Percentiles rank a stretch among this genome's conserved stretches.
phyloP scores from a whole-genome alignment of 2,797 vertebrate genomes.

The Cygnus olor region DNA sequence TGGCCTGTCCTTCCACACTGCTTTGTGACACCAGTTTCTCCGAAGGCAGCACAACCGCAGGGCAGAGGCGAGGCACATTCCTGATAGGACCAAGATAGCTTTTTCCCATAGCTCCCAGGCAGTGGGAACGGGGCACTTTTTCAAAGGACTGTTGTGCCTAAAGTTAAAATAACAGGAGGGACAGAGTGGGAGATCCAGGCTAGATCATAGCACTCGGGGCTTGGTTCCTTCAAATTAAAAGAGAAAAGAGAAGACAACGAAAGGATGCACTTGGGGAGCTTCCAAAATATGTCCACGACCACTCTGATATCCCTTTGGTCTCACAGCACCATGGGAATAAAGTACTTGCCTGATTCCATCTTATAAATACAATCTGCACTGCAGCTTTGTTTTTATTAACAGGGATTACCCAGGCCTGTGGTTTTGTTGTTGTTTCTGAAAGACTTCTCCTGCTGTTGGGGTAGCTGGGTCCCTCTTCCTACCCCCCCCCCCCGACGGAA shows the following conservation, averaged over 20 bases:
- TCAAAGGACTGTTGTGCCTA: constrained; percentile 50
- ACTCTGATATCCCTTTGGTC: not conserved
- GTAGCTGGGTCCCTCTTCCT: not conserved
- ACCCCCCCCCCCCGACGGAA: not conserved
- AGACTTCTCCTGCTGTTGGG: constrained; percentile 13
- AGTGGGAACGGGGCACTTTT: constrained; percentile 69
- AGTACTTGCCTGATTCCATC: not conserved
- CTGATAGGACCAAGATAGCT: constrained; percentile 73
- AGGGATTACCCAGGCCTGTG: constrained; percentile 47
- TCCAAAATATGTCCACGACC: constrained; percentile 15
- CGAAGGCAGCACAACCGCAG: constrained; percentile 34
- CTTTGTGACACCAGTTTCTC: constrained; percentile 47
- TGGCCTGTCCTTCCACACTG: not conserved
- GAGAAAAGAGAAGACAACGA: constrained; percentile 15
- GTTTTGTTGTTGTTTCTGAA: constrained; percentile 53
- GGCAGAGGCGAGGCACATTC: constrained; percentile 69
- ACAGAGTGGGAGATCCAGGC: not conserved
- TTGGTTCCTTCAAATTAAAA: not conserved
- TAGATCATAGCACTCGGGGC: not conserved
- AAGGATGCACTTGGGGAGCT: constrained; percentile 30
- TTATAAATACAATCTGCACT: not conserved
- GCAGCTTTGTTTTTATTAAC: constrained; percentile 30
- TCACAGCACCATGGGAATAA: not conserved
- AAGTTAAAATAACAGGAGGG: constrained; percentile 71
- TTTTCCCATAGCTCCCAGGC: constrained; percentile 71